Base-by-base conservation (phyloP, 2,797 vertebrate species). In the Chromobotia macracanthus region DNA sequence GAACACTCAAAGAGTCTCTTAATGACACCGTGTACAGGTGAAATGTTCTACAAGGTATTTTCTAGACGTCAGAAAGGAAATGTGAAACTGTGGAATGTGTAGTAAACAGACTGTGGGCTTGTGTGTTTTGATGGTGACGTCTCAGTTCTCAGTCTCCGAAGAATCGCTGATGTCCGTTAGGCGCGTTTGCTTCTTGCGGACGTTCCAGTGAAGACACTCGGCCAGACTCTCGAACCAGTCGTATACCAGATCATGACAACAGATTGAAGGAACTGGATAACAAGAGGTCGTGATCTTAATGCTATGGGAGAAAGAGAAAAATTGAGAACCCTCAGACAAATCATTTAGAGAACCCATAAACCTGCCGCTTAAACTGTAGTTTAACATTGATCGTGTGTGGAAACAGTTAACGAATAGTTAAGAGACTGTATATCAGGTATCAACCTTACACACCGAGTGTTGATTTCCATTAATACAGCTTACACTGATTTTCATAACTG, bases 171-270 rank as follows among this genome's bases (percentile, higher is more conserved):
- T 53, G 31, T 94, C 92, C 0, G 88, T 87, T 23, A 95, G 90
- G 0, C 91, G 87, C 0, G 90, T 89, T 87, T 95, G 94, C 83
- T 92, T 91, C 89, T 95, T 95, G 48, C 94, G 93, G 3, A 95
- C 91, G 53, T 95, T 95, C 94, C 94, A 95, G 89, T 95, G 94
- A 77, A 95, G 84, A 87, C 94, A 95, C 89, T 95, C 91, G 3
- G 94, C 94, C 83, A 95, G 88, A 79, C 94, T 95, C 75, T 95
- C 93, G 6, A 95, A 95, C 94, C 94, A 95, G 90, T 95, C 94
- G 19, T 95, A 94, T 84, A 95, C 94, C 83, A 94, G 89, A 83
- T 94, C 94, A 1, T 95, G 92, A 78, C 94, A 94, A 41, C 94
- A 95, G 84, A 95, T 94, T 0, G 93, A 95, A 0, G 94, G 94